A percentile compares a stretch with the other conserved stretches of the same genome.
These are phyloP conservation scores for Pipistrellus nathusii DNA, from an alignment of 2,797 vertebrate species.

Conservation along the genomic window DNA sequence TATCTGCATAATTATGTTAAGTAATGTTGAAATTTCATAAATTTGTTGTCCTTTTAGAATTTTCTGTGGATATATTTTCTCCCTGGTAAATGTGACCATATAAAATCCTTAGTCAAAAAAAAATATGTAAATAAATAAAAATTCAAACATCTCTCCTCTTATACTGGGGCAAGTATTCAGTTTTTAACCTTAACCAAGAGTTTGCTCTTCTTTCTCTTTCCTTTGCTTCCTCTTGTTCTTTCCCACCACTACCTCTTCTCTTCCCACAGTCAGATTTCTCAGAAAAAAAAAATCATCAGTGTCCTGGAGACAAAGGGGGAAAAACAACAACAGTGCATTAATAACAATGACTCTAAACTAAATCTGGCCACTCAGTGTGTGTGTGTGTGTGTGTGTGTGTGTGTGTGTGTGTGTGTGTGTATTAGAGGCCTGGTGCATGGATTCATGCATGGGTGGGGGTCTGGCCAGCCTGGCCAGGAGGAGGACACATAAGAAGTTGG, in stretches of 20 bases:
- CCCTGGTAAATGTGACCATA: background rate
- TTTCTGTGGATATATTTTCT: background rate
- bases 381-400: no score
- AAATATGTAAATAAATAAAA: background rate
- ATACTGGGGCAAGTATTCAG: background rate
- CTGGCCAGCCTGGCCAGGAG: no score
- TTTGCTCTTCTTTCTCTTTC: background rate
- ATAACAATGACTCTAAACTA: background rate
- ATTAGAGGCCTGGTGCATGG: no score
- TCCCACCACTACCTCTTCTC: background rate
- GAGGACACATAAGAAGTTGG: no score
- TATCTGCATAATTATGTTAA: background rate
- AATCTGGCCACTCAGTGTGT: no score
- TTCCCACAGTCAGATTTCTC: background rate
- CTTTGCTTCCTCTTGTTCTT: background rate
- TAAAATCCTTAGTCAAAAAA: background rate
- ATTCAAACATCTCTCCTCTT: background rate
- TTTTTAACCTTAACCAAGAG: background rate
- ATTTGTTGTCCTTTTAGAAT: background rate
- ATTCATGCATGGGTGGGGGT: no score
- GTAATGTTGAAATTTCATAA: constrained; percentile 15
- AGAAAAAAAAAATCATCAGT: background rate
- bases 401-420: no score
- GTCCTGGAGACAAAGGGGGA: background rate
- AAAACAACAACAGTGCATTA: background rate